Evolutionary conservation across 2,888 invertebrate species (phyloP).

Genomic region (Lasioglossum marginatum): DNA sequence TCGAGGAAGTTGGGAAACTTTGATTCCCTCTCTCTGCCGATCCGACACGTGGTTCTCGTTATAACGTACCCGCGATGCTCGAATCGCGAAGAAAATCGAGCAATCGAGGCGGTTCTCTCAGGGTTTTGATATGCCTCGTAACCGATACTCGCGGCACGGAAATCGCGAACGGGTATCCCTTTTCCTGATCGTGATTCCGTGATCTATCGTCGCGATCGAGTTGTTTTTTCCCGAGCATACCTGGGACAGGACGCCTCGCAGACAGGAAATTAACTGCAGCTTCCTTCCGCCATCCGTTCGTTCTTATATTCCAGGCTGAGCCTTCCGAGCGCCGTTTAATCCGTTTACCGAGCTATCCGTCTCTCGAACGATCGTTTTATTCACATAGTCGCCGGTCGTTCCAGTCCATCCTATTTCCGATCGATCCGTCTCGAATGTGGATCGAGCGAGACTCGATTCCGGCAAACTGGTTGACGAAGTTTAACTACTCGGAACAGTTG

Average conservation of each 20-base stretch:
- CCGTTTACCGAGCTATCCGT: neutral
- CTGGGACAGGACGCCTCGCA: slow-evolving; percentile 44
- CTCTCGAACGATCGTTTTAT: slow-evolving; percentile 8
- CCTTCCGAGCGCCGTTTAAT: neutral
- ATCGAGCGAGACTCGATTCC: neutral
- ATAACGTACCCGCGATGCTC: neutral
- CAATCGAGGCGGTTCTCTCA: too few species aligned
- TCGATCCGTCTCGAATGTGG: neutral
- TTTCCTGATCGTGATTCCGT: slow-evolving; percentile 1
- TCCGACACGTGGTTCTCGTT: neutral
- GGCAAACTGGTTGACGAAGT: neutral
- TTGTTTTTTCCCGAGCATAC: neutral
- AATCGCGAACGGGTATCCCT: slow-evolving; percentile 12
- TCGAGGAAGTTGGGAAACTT: slow-evolving; percentile 1
- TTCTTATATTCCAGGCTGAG: neutral
- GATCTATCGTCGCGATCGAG: slow-evolving; percentile 3
- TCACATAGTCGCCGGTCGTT: neutral
- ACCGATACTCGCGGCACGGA: slow-evolving; percentile 20
- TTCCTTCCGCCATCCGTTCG: slow-evolving; percentile 61
- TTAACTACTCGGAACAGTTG: too few species aligned
- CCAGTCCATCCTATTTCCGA: neutral
- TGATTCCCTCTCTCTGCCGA: neutral
- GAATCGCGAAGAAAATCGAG: neutral
- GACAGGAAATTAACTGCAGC: slow-evolving; percentile 74
- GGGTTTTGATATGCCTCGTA: neutral